Evolutionary conservation across 2,797 vertebrate genomes (phyloP), one percentile per base, ranked within the genome.

Genomic region (Sebastes aleutianus): DNA sequence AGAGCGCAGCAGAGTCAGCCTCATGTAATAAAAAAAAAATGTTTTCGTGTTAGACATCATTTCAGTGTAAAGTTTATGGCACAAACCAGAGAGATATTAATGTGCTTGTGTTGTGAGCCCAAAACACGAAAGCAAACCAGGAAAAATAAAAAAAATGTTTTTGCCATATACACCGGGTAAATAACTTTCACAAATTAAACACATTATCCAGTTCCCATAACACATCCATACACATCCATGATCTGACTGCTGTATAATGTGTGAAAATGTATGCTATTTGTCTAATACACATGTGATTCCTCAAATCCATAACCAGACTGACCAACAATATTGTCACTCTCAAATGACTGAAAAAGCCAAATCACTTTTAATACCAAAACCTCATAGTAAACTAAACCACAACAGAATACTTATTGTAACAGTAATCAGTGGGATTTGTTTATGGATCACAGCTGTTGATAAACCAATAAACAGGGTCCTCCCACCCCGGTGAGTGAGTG

Each of bases 401-500:
- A 70, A 57, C 22, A 47, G 34, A 53, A 78, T 3, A 39, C 1
- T 22, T 11, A 14, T 2, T 39, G 2, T 54, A 27, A 18, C 3
- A 53, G 3, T 32, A 11, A 36, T 61, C 0, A 34, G 8, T 63
- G 39, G 18, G 5, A 63, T 47, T 63, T 67, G n/a, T 62, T 76
- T 32, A 26, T 20, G 8, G 39, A 67, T 20, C 54, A 26, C 62
- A 76, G 24, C 54, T 74, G 59, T 56, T 70, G 1, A 59, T 73
- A 12, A 85, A 62, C 54, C 34, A 59, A 10, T n/a, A 26, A 29
- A 29, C 18, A 26, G 59, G 24, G 53, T 50, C 76, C 29, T 70
- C 74, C 74, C 78, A 50, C 70, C 67, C 64, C 36, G 47, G 72
- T 89, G 89, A 93, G 81, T 92, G 88, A 91, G 74, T 65, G 80